These are phyloP conservation scores for Brachionus koreanus DNA, from an alignment of 1,140 invertebrate species.

Conservation along the genomic window DNA sequence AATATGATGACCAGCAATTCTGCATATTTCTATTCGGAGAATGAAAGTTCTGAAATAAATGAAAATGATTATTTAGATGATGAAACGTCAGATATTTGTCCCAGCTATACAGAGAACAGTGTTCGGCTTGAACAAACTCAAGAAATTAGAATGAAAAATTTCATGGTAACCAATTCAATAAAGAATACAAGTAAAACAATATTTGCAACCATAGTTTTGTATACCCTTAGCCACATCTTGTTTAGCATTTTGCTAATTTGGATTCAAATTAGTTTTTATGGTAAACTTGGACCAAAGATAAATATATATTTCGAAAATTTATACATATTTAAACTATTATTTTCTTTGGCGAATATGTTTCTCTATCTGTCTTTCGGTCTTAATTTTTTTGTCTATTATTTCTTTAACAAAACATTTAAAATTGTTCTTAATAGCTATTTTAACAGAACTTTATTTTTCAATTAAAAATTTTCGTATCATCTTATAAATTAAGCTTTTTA, in stretches of 20 bases:
- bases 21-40: not conserved
- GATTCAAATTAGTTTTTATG: not conserved
- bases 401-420: not conserved
- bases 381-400: constrained; percentile 37
- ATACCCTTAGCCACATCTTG: not conserved
- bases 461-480: not conserved
- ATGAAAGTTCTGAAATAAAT: not conserved
- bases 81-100: not conserved
- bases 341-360: constrained; percentile 11
- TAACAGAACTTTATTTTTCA: not conserved
- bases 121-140: not conserved
- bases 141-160: not conserved
- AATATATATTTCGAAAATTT: not conserved
- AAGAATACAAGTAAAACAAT: constrained; percentile 24
- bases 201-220: not conserved
- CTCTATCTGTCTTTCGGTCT: constrained; percentile 5
- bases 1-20: not conserved
- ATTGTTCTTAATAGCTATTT: not conserved
- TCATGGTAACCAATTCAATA: not conserved
- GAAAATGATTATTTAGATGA: not conserved
- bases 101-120: not conserved
- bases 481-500: not conserved
- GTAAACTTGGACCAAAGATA: not conserved
- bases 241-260: not conserved
- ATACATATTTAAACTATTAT: not conserved